Evolutionary conservation across 2,888 invertebrate species (phyloP), one percentile per base, ranked within the genome.

Genomic region (Drosophila neotestacea): DNA sequence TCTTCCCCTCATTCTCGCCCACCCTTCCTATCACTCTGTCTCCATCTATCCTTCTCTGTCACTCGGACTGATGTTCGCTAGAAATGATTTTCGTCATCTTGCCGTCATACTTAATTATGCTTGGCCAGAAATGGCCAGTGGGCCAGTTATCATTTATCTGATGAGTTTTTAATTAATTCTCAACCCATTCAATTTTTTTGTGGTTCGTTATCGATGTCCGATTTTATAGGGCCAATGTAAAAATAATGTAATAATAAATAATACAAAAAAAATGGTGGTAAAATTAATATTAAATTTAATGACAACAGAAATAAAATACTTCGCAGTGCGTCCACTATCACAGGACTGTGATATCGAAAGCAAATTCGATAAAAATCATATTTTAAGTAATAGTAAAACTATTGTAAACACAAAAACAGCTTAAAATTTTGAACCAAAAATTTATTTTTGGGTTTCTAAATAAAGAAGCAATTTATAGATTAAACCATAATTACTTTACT

Each of bases 91-190:
- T 75, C 63, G 67, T 41, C 56, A 46, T 41, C 64, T 44, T 39
- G 59, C 42, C 46, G 56, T 54, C 73, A 70, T 81, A 16, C 16
- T 16, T 16, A 81, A 80, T 79, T 71, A 79, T 67, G 47, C 62
- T 56, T 13, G 46, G 42, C 13, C 36, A 41, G 32, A 64, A 56
- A 59, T 55, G 61, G 64, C 59, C 54, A 60, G 27, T 58, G 73
- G 54, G 54, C 6, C 34, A 58, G 62, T 62, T 66, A 74, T 75
- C 70, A 73, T 76, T 78, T 75, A 85, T 87, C 85, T 87, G 87
- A 85, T 85, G 85, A 81, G 81, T 81, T 85, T 86, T 84, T 85
- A 85, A 85, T 85, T 85, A 85, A 86, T 84, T 84, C 78, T 69
- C n/a, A 51, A 61, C 38, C 70, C 71, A 68, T 64, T 34, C 55